Evolutionary conservation across 2,888 invertebrate genomes (phyloP).

Genomic region (Lamellibrachia columna): DNA sequence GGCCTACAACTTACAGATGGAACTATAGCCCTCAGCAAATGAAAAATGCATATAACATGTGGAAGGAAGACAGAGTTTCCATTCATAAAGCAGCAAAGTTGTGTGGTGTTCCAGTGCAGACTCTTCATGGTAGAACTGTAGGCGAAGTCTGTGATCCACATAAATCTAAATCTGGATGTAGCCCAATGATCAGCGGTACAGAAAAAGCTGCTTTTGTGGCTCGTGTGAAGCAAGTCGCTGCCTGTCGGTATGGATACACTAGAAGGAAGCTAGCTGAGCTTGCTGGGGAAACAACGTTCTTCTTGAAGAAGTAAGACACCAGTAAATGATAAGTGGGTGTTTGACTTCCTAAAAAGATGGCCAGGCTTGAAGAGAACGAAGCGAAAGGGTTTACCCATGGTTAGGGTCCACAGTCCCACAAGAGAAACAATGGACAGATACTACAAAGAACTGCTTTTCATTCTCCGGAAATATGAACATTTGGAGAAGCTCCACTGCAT

Average conservation of each 20-base stretch:
- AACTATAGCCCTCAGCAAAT: too few relatives aligned
- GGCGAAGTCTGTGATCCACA: too few relatives aligned
- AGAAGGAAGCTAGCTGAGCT: not conserved
- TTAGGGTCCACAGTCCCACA: conserved; percentile 25
- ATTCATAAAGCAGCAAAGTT: too few relatives aligned
- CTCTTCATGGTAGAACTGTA: too few relatives aligned
- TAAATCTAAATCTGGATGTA: not conserved
- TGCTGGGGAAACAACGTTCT: not conserved
- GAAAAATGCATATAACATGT: too few relatives aligned
- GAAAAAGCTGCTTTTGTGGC: not conserved
- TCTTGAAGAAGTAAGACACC: conserved; percentile 30
- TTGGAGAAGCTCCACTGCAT: conserved; percentile 38
- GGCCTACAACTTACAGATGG: too few relatives aligned
- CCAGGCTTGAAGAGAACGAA: conserved; percentile 38
- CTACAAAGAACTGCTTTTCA: conserved; percentile 33
- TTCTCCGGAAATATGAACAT: conserved; percentile 34
- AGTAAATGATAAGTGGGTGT: conserved; percentile 37
- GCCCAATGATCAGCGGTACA: not conserved
- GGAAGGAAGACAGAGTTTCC: too few relatives aligned
- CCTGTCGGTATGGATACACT: not conserved
- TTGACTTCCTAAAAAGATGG: conserved; percentile 37
- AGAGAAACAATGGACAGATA: conserved; percentile 33
- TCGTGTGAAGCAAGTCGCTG: not conserved
- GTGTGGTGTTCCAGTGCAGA: too few relatives aligned
- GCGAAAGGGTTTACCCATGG: conserved; percentile 28